These are phyloP conservation scores for Crocuta crocuta DNA, from an alignment of 2,113 vertebrate genomes.

Conservation along the genomic window DNA sequence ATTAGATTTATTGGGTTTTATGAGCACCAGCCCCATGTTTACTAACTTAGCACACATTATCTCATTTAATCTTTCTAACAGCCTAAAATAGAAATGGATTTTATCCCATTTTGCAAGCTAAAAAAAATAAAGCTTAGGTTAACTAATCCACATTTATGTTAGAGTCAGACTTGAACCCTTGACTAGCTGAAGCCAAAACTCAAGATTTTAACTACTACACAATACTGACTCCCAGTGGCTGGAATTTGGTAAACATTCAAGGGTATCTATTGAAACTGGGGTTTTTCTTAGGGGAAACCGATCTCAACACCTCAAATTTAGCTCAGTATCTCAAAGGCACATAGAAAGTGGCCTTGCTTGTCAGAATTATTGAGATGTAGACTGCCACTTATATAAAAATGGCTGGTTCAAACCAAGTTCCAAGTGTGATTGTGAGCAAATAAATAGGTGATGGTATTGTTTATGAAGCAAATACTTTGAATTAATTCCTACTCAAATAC, in stretches of 20 bases:
- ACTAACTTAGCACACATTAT: background rate
- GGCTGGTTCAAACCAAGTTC: background rate
- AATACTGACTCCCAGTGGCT: slow-evolving; percentile 75
- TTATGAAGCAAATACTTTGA: slow-evolving; percentile 43
- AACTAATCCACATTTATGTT: background rate
- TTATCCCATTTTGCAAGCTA: background rate
- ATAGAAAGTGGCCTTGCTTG: background rate
- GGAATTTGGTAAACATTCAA: slow-evolving; percentile 45
- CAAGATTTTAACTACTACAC: slow-evolving; percentile 60
- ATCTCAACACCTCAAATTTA: background rate
- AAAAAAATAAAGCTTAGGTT: background rate
- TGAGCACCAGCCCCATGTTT: background rate
- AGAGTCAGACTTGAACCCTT: slow-evolving; percentile 44
- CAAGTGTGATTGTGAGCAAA: background rate
- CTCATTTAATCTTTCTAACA: slow-evolving; percentile 61
- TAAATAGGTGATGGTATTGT: background rate
- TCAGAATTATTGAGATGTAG: background rate
- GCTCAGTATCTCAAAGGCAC: background rate
- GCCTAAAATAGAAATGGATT: background rate
- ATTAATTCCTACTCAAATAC: slow-evolving; percentile 47
- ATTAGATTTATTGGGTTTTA: slow-evolving; percentile 1
- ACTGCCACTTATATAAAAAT: background rate
- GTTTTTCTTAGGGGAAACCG: background rate
- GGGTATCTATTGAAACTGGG: background rate
- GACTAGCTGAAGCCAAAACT: background rate